These are phyloP conservation scores for Acronicta psi DNA, from an alignment of 2,888 invertebrate species.

Conservation along the genomic window DNA sequence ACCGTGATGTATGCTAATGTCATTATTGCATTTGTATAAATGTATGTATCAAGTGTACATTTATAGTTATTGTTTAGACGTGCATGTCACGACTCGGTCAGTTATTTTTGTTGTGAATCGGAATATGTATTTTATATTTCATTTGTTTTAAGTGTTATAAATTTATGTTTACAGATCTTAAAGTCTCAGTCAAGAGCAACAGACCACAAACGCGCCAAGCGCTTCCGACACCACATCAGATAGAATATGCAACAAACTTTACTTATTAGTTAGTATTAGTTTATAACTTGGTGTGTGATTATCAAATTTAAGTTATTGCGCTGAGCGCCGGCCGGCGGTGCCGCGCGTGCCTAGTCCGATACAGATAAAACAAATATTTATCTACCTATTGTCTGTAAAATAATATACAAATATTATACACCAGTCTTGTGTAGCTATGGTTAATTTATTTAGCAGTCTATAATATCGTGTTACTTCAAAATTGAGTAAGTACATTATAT, in stretches of 20 bases:
- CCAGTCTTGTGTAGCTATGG: conserved; percentile 83
- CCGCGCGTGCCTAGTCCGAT: conserved; percentile 87
- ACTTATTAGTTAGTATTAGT: conserved; percentile 84
- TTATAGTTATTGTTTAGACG: conserved; percentile 9
- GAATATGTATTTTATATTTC: conserved; percentile 10
- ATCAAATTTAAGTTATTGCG: conserved; percentile 84
- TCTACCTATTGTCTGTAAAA: conserved; percentile 84
- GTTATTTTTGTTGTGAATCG: conserved; percentile 27
- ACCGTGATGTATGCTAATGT: conserved; percentile 16
- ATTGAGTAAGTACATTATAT: conserved; percentile 76
- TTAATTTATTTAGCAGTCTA: conserved; percentile 86
- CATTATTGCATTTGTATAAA: conserved; percentile 4
- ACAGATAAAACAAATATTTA: conserved; percentile 85
- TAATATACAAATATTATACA: conserved; percentile 77
- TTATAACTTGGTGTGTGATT: conserved; percentile 87
- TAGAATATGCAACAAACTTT: conserved; percentile 81
- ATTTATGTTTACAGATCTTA: conserved; percentile 81
- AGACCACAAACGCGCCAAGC: conserved; percentile 74
- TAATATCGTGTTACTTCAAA: conserved; percentile 78
- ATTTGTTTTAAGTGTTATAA: conserved; percentile 10
- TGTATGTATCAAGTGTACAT: neutral
- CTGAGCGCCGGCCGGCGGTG: conserved; percentile 77
- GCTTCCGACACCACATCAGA: conserved; percentile 75
- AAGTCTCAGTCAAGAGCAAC: conserved; percentile 73
- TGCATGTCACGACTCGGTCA: conserved; percentile 31